Conservation (phyloP, 2,113 vertebrate species). For the Gobio gobio region DNA sequence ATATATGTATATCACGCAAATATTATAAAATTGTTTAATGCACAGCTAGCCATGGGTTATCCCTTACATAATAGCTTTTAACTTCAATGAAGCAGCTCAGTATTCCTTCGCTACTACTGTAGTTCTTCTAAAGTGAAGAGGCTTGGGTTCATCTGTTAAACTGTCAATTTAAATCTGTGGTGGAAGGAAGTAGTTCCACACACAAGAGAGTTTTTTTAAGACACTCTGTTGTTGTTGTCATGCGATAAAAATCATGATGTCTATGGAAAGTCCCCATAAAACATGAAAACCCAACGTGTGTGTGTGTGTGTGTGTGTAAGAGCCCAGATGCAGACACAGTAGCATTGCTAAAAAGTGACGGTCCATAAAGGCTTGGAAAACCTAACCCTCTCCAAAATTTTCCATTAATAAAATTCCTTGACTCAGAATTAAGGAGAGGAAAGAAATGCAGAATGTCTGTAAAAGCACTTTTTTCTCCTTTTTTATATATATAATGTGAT, state of each 20-base stretch:
- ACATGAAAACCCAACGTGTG: too few relatives aligned
- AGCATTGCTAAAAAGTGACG: slow-evolving; percentile 64
- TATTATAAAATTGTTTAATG: too few relatives aligned
- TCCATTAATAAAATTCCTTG: slow-evolving; percentile 81
- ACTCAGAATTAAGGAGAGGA: slow-evolving; percentile 65
- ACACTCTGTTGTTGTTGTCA: neutral
- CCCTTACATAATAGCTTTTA: too few relatives aligned
- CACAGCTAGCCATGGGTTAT: too few relatives aligned
- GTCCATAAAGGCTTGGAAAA: slow-evolving; percentile 70
- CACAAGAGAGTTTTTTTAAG: neutral
- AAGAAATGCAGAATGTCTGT: slow-evolving; percentile 70
- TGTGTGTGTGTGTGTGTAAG: neutral
- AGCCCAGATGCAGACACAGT: slow-evolving; percentile 3
- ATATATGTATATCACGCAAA: too few relatives aligned
- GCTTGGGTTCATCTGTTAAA: neutral
- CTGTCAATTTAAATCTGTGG: neutral
- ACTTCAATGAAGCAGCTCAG: too few relatives aligned
- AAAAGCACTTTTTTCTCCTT: slow-evolving; percentile 59
- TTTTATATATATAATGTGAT: slow-evolving; percentile 61
- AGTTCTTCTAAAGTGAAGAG: neutral
- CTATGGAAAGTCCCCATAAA: too few relatives aligned
- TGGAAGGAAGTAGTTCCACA: neutral
- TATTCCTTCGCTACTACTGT: too few relatives aligned
- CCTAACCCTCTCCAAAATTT: slow-evolving; percentile 69
- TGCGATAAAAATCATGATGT: too few relatives aligned